Base-by-base conservation (phyloP, 2,797 vertebrate genomes). In the Anableps anableps region DNA sequence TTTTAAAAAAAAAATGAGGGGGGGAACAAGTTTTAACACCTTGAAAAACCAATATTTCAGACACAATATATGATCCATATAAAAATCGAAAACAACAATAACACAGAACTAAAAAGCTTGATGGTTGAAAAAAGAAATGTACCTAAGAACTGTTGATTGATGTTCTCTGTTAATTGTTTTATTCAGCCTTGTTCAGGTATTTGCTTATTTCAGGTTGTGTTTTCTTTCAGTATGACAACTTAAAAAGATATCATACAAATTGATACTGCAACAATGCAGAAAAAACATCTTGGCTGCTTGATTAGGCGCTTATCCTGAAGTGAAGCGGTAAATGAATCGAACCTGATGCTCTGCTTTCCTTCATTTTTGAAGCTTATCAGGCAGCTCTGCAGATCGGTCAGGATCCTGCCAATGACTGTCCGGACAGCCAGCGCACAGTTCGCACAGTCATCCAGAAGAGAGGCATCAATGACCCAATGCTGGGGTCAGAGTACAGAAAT, bases 401-500 rank as follows among this genome's bases (percentile, higher is more conserved):
- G 90, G 97, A 99, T 92, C 98, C 98, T 0, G 84, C 97, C 78
- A 94, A 98, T 0, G 97, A 99, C 94, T 99, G 98, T 82, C 96
- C 95, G 0, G 98, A 99, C 90, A 94, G 90, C 66, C 97, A 97
- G 91, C 95, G 98, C 38, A 96, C 94, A 16, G 90, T 99, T 68
- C 97, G 98, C 48, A 96, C 96, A 0, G 97, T 99, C 80, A 95
- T 97, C 92, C 98, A 99, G 96, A 97, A 97, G 80, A 95, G 93
- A 0, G 98, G 98, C 21, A 82, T 94, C 74, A 98, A 92, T 31
- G 97, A 98, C 77, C 95, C 98, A 0, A 95, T 94, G 0, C 93
- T 99, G 88, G 98, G 98, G 0, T 60, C 90, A 0, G 97, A 99
- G 50, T 99, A 99, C 94, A 94, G 95, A 71, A 95, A 98, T 26